Evolutionary conservation across 2,113 vertebrate genomes (phyloP), one percentile per base, ranked within the genome.

Genomic region (Coracopsis vasa): DNA sequence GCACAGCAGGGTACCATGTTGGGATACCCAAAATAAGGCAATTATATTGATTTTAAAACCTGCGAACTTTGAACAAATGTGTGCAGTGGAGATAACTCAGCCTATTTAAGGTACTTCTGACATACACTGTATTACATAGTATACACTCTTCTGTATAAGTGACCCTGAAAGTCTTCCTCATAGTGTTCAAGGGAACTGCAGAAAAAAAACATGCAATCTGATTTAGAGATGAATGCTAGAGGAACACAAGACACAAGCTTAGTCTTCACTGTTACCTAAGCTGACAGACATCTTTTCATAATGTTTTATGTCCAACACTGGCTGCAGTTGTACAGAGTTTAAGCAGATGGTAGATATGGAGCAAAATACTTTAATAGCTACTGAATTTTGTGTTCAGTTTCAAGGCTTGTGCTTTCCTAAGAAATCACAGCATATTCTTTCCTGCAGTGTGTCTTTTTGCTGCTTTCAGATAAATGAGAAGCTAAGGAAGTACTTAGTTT

Each of bases 101-200:
- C 47, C 29, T 45, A 2, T 41, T 86, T 37, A 33, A 33, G 19
- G 9, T 47, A 19, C 45, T 54, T 85, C 23, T 80, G 41, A 66
- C 41, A n/a, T 5, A 47, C 2, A 0, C 19, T 48, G 4, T 39
- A 18, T 25, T 60, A 11, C 0, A 0, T 15, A 53, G 16, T 27
- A 5, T 31, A 9, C 27, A 16, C 2, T 1, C 3, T 37, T 24
- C 51, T 28, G 31, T 70, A 21, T 62, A 29, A 23, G 12, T 19
- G 15, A 33, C 20, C 3, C 41, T 67, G 64, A 14, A 69, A 64
- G 29, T 10, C 29, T 58, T 72, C 27, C 29, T 81, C 6, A 2
- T n/a, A 12, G 18, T 7, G 3, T 51, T 64, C 13, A 79, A 50
- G 42, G 33, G 24, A 78, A 51, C 37, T 78, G 50, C 18, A 67